Percentiles rank a stretch among this genome's conserved stretches.
Evolutionary conservation across 1,140 invertebrate genomes (phyloP).

Genomic region (Pseudomyrmex sp.): DNA sequence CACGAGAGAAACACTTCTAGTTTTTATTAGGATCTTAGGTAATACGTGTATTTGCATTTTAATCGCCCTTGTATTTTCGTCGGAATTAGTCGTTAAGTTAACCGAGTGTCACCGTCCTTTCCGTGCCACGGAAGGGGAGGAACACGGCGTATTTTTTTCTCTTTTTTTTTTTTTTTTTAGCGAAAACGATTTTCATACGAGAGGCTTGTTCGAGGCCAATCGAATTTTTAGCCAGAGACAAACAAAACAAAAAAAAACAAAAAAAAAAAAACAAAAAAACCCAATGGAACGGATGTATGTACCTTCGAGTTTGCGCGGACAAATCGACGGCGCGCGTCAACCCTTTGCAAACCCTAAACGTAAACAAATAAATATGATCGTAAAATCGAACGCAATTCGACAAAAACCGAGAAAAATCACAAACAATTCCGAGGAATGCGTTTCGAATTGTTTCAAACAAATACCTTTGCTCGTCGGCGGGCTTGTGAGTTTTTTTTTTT

Average conservation of each 20-base stretch:
- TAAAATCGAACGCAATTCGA: not conserved
- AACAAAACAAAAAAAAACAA: not conserved
- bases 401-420: not conserved
- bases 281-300: slow-evolving; percentile 26
- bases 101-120: slow-evolving; percentile 31
- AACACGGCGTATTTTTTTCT: no score
- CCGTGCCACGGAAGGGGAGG: slow-evolving; percentile 13
- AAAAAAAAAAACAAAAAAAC: not conserved
- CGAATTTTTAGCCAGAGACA: slow-evolving; percentile 45
- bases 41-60: slow-evolving; percentile 59
- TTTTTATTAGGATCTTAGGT: slow-evolving; percentile 67
- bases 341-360: not conserved
- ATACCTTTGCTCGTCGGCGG: no score
- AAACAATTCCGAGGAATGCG: not conserved
- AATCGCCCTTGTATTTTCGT: slow-evolving; percentile 59
- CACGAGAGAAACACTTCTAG: slow-evolving; percentile 54
- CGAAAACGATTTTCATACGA: slow-evolving; percentile 1
- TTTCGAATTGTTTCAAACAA: no score
- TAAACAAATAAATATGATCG: not conserved
- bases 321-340: slow-evolving; percentile 10
- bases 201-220: slow-evolving; percentile 55
- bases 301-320: slow-evolving; percentile 46
- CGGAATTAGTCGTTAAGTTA: slow-evolving; percentile 64
- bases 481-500: no score
- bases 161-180: no score